Evolutionary conservation across 2,113 vertebrate species (phyloP).

Genomic region (Azemiops feae): DNA sequence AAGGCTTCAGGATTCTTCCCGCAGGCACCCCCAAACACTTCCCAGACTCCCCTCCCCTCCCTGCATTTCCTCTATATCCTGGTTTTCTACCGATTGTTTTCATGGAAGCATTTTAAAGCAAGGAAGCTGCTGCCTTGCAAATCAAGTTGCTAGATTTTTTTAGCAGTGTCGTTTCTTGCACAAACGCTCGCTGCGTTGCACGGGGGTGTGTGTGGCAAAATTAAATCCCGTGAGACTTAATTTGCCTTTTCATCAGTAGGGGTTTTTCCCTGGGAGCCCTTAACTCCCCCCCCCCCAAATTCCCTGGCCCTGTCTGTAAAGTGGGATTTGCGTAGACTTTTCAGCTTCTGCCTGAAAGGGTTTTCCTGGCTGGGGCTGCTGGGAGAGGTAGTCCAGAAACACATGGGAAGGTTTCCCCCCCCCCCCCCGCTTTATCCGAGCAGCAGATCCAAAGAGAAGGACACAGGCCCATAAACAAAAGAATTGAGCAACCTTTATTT

Average conservation of each 20-base stretch:
- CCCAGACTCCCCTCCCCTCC: neutral
- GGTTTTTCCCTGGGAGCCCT: neutral
- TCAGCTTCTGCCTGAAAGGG: neutral
- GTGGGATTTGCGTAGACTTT: neutral
- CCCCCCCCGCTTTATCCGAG: neutral
- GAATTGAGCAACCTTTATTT: conserved; percentile 31
- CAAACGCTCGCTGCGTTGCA: neutral
- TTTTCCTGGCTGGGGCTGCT: neutral
- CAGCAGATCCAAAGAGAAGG: neutral
- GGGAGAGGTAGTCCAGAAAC: neutral
- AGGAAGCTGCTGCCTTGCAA: neutral
- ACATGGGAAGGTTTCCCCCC: neutral
- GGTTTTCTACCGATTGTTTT: neutral
- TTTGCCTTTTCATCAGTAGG: neutral
- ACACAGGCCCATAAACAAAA: neutral
- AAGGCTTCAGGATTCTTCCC: neutral
- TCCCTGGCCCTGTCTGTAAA: neutral
- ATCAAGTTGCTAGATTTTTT: neutral
- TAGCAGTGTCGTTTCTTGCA: neutral
- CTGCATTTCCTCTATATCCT: neutral
- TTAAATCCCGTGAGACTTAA: neutral
- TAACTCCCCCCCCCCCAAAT: neutral
- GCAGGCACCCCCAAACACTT: neutral
- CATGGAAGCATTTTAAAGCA: neutral
- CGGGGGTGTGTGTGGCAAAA: neutral